A percentile compares a stretch with the other conserved stretches of the same genome.
phyloP scores from a whole-genome alignment of 2,888 invertebrate species.

The Pterostichus madidus region DNA sequence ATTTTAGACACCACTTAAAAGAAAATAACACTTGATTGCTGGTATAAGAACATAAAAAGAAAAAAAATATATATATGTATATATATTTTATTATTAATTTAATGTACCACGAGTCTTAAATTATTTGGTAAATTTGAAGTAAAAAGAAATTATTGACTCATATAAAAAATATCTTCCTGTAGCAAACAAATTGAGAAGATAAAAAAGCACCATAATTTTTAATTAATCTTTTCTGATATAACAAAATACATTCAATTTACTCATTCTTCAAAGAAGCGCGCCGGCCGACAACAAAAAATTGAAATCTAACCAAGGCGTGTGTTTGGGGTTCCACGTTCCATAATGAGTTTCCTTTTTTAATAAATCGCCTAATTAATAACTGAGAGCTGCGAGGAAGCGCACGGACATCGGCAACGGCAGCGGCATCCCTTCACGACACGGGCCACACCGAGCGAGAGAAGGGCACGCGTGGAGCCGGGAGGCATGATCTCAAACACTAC shows the following conservation, averaged over 20 bases:
- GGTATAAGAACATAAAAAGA: too few species aligned
- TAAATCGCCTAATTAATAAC: slow-evolving; percentile 70
- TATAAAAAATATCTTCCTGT: too few species aligned
- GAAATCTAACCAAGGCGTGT: slow-evolving; percentile 53
- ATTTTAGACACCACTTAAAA: too few species aligned
- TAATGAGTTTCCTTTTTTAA: slow-evolving; percentile 68
- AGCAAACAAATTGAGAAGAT: slow-evolving; percentile 8
- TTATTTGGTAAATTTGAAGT: background rate
- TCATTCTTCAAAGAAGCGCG: slow-evolving; percentile 55
- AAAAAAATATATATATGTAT: too few species aligned
- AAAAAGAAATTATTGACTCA: background rate
- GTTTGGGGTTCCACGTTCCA: slow-evolving; percentile 30
- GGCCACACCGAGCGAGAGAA: background rate
- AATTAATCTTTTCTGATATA: slow-evolving; percentile 50
- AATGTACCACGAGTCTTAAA: too few species aligned
- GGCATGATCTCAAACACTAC: background rate
- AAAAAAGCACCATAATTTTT: slow-evolving; percentile 14
- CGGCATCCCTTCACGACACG: slow-evolving; percentile 35
- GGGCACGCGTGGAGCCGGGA: slow-evolving; percentile 34
- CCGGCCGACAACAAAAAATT: slow-evolving; percentile 31
- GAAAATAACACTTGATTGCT: too few species aligned
- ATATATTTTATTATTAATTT: too few species aligned
- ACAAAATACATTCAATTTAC: slow-evolving; percentile 61
- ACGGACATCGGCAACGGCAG: slow-evolving; percentile 41
- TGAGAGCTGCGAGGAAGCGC: slow-evolving; percentile 1